Percentiles rank a stretch among this genome's conserved stretches.
Evolutionary conservation across 2,888 invertebrate species (phyloP).

Genomic region (Dione juno): DNA sequence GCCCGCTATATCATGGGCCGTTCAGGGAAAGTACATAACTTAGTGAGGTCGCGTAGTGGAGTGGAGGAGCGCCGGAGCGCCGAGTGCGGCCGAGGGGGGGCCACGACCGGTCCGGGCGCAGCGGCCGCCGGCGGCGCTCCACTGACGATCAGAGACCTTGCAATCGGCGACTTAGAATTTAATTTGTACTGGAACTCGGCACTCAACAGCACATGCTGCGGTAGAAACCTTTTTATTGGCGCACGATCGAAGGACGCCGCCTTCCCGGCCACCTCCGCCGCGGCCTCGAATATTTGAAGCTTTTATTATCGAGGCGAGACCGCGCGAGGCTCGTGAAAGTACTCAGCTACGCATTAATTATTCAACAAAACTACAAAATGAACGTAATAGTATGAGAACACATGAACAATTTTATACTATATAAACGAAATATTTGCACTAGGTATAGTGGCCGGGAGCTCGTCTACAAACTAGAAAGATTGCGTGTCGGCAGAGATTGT

Average conservation of each 20-base stretch:
- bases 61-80: conserved; percentile 12
- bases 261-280: conserved; percentile 42
- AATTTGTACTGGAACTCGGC: conserved; percentile 35
- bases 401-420: not conserved
- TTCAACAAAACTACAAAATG: no score
- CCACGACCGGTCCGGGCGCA: conserved; percentile 55
- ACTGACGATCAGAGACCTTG: conserved; percentile 51
- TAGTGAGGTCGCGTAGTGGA: conserved; percentile 6
- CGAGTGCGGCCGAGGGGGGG: conserved; percentile 43
- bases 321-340: conserved; percentile 41
- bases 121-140: conserved; percentile 37
- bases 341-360: no score
- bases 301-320: conserved; percentile 47
- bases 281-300: conserved; percentile 47
- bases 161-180: conserved; percentile 46
- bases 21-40: not conserved
- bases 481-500: not conserved
- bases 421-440: not conserved
- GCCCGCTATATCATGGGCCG: not conserved
- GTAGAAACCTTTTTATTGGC: conserved; percentile 69
- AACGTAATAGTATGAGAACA: no score
- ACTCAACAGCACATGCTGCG: conserved; percentile 50
- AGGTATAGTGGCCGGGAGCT: not conserved
- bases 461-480: not conserved
- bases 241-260: conserved; percentile 58